phyloP scores from a whole-genome alignment of 2,888 invertebrate genomes.

The Altica lythri region DNA sequence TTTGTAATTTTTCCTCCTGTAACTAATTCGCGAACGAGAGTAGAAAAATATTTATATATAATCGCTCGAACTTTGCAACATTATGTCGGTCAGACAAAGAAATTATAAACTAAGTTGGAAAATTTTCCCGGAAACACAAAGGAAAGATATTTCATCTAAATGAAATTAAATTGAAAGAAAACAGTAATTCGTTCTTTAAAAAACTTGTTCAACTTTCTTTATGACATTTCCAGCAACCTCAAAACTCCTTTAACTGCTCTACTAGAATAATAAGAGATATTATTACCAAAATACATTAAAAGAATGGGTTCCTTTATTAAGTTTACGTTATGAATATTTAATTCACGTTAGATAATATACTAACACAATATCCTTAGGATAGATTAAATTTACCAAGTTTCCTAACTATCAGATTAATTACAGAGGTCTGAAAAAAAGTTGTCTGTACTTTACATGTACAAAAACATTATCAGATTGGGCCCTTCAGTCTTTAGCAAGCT shows the following conservation, averaged over 20 bases:
- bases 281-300: background rate
- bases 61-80: background rate
- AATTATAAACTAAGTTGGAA: background rate
- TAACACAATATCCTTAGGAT: no score
- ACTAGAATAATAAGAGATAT: background rate
- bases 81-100: background rate
- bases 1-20: no score
- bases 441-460: no score
- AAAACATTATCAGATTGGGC: no score
- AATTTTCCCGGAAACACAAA: background rate
- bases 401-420: no score
- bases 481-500: no score
- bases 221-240: background rate
- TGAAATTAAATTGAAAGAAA: slow-evolving; percentile 1
- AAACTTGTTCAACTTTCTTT: background rate
- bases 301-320: no score
- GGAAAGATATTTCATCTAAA: background rate
- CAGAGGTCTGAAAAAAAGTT: no score
- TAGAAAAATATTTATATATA: background rate
- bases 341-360: no score
- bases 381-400: no score
- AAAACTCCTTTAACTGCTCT: background rate
- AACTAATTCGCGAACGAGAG: background rate
- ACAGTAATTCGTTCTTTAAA: background rate
- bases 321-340: no score